phyloP scores from a whole-genome alignment of 2,797 vertebrate genomes.

The Danio choprae region DNA sequence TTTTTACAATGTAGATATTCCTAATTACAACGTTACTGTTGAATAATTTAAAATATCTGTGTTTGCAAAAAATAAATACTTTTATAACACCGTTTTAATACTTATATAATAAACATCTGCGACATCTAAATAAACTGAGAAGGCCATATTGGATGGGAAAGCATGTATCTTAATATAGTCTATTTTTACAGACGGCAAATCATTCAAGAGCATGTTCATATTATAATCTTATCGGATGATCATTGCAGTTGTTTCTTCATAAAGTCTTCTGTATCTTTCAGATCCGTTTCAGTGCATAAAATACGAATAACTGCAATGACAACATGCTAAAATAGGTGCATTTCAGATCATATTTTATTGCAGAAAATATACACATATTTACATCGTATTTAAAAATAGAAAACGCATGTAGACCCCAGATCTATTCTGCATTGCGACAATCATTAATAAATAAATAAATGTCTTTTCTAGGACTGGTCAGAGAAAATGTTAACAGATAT shows the following conservation, averaged over 20 bases:
- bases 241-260: background rate
- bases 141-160: background rate
- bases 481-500: constrained; percentile 70
- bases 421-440: constrained; percentile 90
- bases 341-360: constrained; percentile 85
- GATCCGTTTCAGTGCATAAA: background rate
- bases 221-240: background rate
- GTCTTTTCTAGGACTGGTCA: constrained; percentile 80
- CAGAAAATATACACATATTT: constrained; percentile 95
- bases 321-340: constrained; percentile 57
- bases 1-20: no score
- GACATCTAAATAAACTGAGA: background rate
- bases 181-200: background rate
- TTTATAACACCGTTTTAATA: background rate
- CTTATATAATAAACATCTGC: background rate
- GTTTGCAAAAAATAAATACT: background rate
- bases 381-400: constrained; percentile 92
- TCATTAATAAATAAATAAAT: constrained; percentile 98
- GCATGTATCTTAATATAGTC: no score
- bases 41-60: background rate
- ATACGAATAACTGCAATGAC: constrained; percentile 27
- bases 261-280: background rate
- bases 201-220: background rate
- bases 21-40: background rate
- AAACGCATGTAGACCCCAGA: constrained; percentile 92